phyloP scores from a whole-genome alignment of 2,113 vertebrate genomes.

The Albula goreensis region DNA sequence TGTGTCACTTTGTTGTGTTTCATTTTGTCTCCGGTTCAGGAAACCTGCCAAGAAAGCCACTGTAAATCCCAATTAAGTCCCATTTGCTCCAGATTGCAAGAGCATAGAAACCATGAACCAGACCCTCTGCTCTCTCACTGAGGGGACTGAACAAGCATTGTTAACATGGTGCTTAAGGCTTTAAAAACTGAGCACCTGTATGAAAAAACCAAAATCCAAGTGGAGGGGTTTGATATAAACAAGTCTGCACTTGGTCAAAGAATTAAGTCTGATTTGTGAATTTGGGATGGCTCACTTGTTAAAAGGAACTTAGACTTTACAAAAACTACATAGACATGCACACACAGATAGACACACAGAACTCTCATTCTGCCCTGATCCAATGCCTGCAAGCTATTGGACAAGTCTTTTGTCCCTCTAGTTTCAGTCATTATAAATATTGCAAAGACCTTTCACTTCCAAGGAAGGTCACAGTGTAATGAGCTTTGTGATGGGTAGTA shows the following conservation, averaged over 20 bases:
- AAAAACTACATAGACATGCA: conserved; percentile 22
- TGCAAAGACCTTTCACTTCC: conserved; percentile 46
- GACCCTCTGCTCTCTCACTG: not conserved
- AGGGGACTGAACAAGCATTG: not conserved
- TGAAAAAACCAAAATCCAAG: too few relatives aligned
- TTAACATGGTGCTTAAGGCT: too few relatives aligned
- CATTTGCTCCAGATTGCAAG: not conserved
- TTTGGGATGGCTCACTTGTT: not conserved
- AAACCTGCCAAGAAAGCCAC: not conserved
- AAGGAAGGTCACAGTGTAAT: conserved; percentile 58
- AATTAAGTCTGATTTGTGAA: not conserved
- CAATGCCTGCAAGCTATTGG: not conserved
- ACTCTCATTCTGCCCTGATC: conserved; percentile 20
- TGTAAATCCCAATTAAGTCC: not conserved
- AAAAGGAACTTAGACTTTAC: not conserved
- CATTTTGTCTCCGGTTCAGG: not conserved
- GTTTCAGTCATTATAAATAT: conserved; percentile 47
- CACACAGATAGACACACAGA: conserved; percentile 29
- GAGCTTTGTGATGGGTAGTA: conserved; percentile 46
- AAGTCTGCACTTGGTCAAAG: not conserved
- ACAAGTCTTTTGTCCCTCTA: conserved; percentile 28
- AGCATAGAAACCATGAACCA: not conserved
- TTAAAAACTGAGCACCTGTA: too few relatives aligned
- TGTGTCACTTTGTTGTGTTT: not conserved
- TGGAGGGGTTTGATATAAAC: too few relatives aligned